phyloP scores from a whole-genome alignment of 2,797 vertebrate species.

The Steatocranus sp. region DNA sequence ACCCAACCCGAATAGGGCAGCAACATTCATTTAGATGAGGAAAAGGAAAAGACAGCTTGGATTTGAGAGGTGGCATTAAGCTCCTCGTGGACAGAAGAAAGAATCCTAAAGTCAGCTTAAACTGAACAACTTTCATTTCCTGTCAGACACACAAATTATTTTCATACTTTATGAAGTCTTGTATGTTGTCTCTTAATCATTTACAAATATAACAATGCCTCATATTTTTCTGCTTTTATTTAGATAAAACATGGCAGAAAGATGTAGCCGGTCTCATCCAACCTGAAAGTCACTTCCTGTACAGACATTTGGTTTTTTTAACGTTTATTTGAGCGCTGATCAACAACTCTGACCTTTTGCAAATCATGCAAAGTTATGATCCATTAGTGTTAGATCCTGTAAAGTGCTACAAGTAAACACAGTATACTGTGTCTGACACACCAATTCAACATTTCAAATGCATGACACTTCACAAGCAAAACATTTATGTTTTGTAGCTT shows the following conservation, averaged over 20 bases:
- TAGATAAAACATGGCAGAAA: background rate
- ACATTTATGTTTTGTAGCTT: background rate
- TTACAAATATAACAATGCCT: background rate
- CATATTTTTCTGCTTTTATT: background rate
- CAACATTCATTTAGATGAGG: background rate
- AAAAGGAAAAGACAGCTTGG: background rate
- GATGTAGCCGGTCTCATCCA: background rate
- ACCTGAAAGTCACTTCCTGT: background rate
- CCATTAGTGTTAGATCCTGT: background rate
- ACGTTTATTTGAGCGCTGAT: conserved; percentile 12
- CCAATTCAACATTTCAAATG: background rate
- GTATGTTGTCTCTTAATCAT: background rate
- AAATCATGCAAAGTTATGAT: background rate
- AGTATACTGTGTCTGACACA: background rate
- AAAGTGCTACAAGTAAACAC: conserved; percentile 27
- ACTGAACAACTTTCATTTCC: background rate
- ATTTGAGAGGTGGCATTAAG: background rate
- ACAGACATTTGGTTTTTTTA: background rate
- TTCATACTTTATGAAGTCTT: background rate
- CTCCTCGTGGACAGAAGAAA: background rate
- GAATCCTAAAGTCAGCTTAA: background rate
- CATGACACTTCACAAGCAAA: background rate
- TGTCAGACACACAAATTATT: background rate
- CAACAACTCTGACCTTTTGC: background rate
- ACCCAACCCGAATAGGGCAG: background rate